Evolutionary conservation across 2,113 vertebrate species (phyloP).

Genomic region (Actenoides lindsayi): DNA sequence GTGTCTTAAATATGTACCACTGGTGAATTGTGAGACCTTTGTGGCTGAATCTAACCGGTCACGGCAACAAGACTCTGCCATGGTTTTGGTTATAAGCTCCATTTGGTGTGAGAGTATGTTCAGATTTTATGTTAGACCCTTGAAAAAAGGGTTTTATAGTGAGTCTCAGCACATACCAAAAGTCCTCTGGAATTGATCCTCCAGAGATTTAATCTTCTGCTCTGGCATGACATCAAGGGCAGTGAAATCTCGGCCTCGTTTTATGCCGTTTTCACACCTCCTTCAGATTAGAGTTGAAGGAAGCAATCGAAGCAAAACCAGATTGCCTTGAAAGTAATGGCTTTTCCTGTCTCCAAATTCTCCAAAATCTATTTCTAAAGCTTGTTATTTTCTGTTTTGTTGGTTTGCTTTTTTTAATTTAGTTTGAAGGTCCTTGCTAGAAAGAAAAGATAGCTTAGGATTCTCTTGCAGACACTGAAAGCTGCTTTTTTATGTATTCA

Average conservation of each 20-base stretch:
- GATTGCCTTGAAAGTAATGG: neutral
- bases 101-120: neutral
- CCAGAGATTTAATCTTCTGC: neutral
- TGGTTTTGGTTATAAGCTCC: neutral
- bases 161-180: neutral
- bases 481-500: fast-evolving
- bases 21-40: neutral
- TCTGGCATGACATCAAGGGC: neutral
- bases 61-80: fast-evolving
- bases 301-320: neutral
- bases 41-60: neutral
- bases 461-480: neutral
- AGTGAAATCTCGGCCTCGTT: neutral
- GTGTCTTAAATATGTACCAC: fast-evolving
- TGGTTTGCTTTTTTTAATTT: neutral
- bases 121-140: neutral
- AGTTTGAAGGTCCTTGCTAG: neutral
- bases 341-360: neutral
- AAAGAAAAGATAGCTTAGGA: neutral
- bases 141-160: neutral
- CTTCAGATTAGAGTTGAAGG: neutral
- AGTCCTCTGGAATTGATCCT: neutral
- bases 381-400: neutral
- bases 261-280: neutral
- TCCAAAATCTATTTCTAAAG: neutral